phyloP scores from a whole-genome alignment of 2,113 vertebrate species.

The Platycercus adscitus region DNA sequence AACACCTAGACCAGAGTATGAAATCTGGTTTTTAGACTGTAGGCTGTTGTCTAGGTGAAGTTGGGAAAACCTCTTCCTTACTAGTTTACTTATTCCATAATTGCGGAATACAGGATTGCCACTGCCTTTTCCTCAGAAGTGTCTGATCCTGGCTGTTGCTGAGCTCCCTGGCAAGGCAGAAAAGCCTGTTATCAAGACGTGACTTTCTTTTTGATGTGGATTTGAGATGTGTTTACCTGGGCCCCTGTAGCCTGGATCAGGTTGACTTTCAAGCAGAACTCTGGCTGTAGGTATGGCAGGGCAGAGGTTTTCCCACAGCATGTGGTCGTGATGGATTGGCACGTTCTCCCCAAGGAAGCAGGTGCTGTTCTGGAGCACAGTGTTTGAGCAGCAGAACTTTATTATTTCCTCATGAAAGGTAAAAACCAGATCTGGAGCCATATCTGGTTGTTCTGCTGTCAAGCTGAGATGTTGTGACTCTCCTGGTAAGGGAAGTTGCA shows the following conservation, averaged over 20 bases:
- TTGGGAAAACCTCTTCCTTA: background rate
- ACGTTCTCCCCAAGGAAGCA: fast-evolving
- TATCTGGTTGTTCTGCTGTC: background rate
- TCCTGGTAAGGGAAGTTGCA: background rate
- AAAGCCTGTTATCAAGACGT: background rate
- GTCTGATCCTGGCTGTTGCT: background rate
- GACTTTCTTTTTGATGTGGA: background rate
- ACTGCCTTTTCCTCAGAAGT: background rate
- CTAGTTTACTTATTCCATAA: background rate
- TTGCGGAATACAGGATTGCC: background rate
- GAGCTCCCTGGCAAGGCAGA: background rate
- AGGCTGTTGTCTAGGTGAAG: background rate
- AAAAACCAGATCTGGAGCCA: background rate
- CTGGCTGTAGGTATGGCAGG: background rate
- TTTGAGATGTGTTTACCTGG: background rate
- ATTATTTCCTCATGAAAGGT: background rate
- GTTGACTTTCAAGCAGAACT: background rate
- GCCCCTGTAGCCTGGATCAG: background rate
- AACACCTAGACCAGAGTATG: background rate
- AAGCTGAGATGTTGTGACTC: background rate
- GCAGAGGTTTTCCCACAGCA: background rate
- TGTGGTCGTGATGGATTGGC: background rate
- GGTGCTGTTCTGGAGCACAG: background rate
- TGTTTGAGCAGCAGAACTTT: background rate
- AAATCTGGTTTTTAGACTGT: background rate